Evolutionary conservation across 30 jellyfish, hydroid and myxozoan species (phyloP), one percentile per base, ranked within the genome.

Genomic region (Chrysaora quinquecirrha): DNA sequence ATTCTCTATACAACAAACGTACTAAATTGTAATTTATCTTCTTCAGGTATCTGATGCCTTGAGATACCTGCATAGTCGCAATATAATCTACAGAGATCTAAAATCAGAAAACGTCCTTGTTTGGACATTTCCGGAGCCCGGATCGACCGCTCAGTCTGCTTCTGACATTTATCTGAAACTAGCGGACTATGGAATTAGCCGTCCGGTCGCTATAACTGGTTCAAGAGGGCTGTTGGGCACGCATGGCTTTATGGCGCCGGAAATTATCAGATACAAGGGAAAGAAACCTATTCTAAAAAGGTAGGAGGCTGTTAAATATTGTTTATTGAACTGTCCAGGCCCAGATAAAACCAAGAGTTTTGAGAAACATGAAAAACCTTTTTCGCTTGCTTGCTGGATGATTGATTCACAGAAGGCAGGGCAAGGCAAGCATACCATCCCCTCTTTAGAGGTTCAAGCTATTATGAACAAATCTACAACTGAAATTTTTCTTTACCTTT

Each of bases 231-330:
- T 20, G 48, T 77, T 27, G 32, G 99, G 99, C 6, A 94, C 97
- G 0, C 83, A 87, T 1, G 99, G 99, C 1, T 94, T 87, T 64
- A 94, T 94, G 67, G 99, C 99, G 49, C 99, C 99, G 30, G 99
- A 94, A 54, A 94, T 94, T 38, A 58, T 87, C 70, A 47, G 69
- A 35, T 87, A 80, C 80, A 82, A 71, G 1, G 99, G 99, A 87
- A 83, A 56, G 99, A 94, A 66, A 87, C 87, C 30, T 94, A 94
- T 71, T 48, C 99, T 12, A 83, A 56, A 22, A 94, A 94, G 96
- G 98, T 91, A 72, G 16, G 56, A 10, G 71, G n/a, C n/a, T n/a
- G n/a, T n/a, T n/a, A n/a, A n/a, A n/a, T n/a, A n/a, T n/a, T n/a
- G n/a, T n/a, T n/a, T n/a, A n/a, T n/a, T n/a, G n/a, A n/a, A n/a